phyloP scores from a whole-genome alignment of 2,113 vertebrate genomes.

The Psettodes erumei region DNA sequence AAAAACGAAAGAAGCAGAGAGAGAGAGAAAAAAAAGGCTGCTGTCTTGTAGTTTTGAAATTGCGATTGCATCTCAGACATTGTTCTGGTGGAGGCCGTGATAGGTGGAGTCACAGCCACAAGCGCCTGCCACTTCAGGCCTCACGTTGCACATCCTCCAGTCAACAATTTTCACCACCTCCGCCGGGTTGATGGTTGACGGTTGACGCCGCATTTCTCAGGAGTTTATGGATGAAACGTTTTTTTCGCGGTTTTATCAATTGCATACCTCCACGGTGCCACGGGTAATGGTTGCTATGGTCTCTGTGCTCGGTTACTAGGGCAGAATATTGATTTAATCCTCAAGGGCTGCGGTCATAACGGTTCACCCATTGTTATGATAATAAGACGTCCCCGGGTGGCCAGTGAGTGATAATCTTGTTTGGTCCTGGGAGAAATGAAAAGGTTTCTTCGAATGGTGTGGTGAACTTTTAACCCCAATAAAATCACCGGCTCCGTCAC shows the following conservation, averaged over 20 bases:
- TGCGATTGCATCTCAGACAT: slow-evolving; percentile 32
- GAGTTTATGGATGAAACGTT: slow-evolving; percentile 23
- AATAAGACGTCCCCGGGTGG: slow-evolving; percentile 63
- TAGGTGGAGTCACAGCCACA: slow-evolving; percentile 27
- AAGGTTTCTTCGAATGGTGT: slow-evolving; percentile 38
- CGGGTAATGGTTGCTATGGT: slow-evolving; percentile 66
- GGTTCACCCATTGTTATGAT: slow-evolving; percentile 74
- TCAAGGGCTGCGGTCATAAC: slow-evolving; percentile 63
- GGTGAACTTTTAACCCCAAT: slow-evolving; percentile 73
- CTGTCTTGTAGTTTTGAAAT: slow-evolving; percentile 41
- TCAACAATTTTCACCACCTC: slow-evolving; percentile 31
- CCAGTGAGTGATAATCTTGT: slow-evolving; percentile 64
- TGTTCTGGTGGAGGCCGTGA: slow-evolving; percentile 22
- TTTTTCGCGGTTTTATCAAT: slow-evolving; percentile 42
- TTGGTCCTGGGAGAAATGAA: slow-evolving; percentile 64
- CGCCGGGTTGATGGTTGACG: not conserved
- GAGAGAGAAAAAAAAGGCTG: not conserved
- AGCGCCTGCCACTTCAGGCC: slow-evolving; percentile 25
- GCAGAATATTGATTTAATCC: slow-evolving; percentile 70
- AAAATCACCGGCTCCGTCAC: slow-evolving; percentile 48
- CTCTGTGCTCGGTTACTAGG: slow-evolving; percentile 55
- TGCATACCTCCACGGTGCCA: slow-evolving; percentile 23
- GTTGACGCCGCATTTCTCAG: slow-evolving; percentile 27
- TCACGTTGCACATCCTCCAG: slow-evolving; percentile 44
- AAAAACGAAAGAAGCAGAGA: not conserved